Base-by-base conservation (phyloP, 2,888 invertebrate genomes). In the Tetragonula carbonaria region DNA sequence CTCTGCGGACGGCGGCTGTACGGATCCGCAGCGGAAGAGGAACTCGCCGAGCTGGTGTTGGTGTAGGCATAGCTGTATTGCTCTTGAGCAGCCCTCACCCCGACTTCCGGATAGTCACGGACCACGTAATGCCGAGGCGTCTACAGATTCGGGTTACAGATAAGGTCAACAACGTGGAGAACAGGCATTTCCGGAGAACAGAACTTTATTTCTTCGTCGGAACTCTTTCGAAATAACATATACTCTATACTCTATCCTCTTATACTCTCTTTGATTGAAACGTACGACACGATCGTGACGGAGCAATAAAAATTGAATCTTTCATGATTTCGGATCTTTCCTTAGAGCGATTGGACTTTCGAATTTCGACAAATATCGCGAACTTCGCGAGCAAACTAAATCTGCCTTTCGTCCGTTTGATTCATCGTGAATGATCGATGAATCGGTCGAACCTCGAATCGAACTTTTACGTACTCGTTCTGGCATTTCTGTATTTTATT, bases 51-150 rank as follows among this genome's bases (percentile, higher is more conserved):
- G 91, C 96, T 95, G 90, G 94, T 94, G 95, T 97, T 96, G 95
- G 96, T 95, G 96, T 97, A 97, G 90, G 97, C 96, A 96, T 97
- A 98, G 92, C 97, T 97, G 96, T 98, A 98, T 95, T 97, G 97
- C 95, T 97, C 96, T 95, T 97, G 97, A 91, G 97, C 97, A 94
- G 94, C 90, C 90, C 94, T 93, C 92, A 93, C 81, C 78, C 94
- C 94, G 83, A 89, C 86, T 67, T 96, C 96, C 86, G 96, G 96
- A 92, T 97, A 96, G 94, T 97, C 97, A 95, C 97, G 96, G 95
- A 97, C 97, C 95, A 97, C 97, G 96, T 97, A 97, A 96, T 97
- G 97, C 95, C 98, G 97, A 93, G 98, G 97, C 95, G 97, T 98
- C 98, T 98, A 93, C 82, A 93, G 89, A 90, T 93, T 91, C 91